These are phyloP conservation scores for Microcebus jonahi DNA, from an alignment of 2,113 vertebrate genomes.

Conservation along the genomic window DNA sequence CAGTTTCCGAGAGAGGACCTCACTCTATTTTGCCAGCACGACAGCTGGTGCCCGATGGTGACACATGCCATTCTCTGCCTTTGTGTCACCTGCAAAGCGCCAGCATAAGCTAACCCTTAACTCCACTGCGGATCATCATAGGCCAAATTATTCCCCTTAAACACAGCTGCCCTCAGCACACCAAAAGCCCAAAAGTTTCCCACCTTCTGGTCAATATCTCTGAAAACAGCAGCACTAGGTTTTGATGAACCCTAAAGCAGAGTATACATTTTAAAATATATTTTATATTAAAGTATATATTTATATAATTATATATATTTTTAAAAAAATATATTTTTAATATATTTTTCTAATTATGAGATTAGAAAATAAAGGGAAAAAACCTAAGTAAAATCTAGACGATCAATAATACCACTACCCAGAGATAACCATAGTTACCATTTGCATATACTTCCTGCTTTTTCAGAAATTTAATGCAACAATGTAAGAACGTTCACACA, in stretches of 20 bases:
- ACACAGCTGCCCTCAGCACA: neutral
- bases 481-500: neutral
- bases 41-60: too few species aligned
- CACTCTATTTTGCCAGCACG: neutral
- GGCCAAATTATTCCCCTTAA: neutral
- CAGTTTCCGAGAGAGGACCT: neutral
- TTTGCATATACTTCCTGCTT: neutral
- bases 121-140: neutral
- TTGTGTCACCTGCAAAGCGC: too few species aligned
- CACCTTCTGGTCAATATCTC: neutral
- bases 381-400: neutral
- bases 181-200: neutral
- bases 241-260: neutral
- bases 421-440: neutral
- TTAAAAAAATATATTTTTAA: too few species aligned
- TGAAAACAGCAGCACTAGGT: neutral
- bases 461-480: neutral
- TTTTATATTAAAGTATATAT: too few species aligned
- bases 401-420: neutral
- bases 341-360: neutral
- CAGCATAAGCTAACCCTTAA: too few species aligned
- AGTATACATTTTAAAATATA: neutral
- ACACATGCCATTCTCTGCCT: neutral
- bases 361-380: neutral
- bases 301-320: too few species aligned